phyloP scores from a whole-genome alignment of 1,140 invertebrate genomes.

The Pollicipes pollicipes region DNA sequence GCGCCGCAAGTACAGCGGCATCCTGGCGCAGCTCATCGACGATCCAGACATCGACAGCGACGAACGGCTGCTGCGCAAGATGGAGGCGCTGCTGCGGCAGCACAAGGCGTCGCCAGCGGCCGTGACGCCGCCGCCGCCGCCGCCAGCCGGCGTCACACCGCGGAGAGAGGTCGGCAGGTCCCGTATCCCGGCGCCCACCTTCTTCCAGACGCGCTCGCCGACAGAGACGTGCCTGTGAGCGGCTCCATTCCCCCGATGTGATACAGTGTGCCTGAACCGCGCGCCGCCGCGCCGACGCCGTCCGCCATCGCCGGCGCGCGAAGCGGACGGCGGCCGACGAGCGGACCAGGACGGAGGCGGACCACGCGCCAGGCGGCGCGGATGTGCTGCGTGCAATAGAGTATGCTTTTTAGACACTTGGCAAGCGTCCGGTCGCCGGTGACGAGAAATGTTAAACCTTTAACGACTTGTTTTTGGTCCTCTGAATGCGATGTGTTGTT shows the following conservation, averaged over 20 bases:
- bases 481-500: background rate
- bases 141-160: constrained; percentile 13
- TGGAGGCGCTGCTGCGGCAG: background rate
- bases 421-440: background rate
- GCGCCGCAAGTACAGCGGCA: background rate
- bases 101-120: background rate
- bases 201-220: constrained; percentile 10
- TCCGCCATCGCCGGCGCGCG: too few relatives aligned
- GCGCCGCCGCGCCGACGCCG: background rate
- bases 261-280: background rate
- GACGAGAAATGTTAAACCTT: background rate
- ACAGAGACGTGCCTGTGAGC: background rate
- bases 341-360: too few relatives aligned
- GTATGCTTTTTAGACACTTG: background rate
- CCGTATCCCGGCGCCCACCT: constrained; percentile 18
- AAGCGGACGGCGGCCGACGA: background rate
- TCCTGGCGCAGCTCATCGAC: background rate
- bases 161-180: constrained; percentile 15
- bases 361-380: background rate
- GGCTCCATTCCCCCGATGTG: background rate
- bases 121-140: background rate
- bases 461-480: background rate
- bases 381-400: background rate
- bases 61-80: background rate
- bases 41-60: background rate